Evolutionary conservation across 2,888 invertebrate species (phyloP).

Genomic region (Orchesellides sinensis): DNA sequence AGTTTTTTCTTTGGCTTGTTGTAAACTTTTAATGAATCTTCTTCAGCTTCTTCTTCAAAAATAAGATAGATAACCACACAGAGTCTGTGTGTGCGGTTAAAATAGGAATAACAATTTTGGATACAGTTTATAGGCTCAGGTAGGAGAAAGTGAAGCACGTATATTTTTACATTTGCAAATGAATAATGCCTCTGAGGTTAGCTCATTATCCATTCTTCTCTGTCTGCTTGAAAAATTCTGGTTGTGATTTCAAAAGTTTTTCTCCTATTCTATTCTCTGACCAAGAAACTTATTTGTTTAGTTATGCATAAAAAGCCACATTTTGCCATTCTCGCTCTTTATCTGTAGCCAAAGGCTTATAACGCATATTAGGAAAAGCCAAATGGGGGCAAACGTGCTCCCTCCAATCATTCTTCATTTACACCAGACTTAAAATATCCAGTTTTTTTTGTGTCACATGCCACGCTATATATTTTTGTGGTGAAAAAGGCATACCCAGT

Average conservation of each 20-base stretch:
- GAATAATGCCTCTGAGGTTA: conserved; percentile 41
- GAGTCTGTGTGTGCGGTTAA: background rate
- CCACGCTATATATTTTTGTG: background rate
- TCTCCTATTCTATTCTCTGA: no score
- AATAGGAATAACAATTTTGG: background rate
- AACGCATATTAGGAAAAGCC: background rate
- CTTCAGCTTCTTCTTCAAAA: background rate
- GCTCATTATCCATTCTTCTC: conserved; percentile 34
- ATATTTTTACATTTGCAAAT: background rate
- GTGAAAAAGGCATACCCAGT: background rate
- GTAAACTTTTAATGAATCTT: conserved; percentile 41
- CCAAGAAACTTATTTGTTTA: no score
- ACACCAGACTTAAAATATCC: background rate
- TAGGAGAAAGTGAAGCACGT: background rate
- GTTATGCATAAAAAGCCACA: background rate
- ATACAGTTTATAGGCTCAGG: no score
- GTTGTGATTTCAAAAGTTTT: no score
- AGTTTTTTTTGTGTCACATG: background rate
- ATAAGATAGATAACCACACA: background rate
- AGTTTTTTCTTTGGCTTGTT: no score
- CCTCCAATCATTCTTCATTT: background rate
- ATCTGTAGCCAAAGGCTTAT: background rate
- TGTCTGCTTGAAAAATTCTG: background rate
- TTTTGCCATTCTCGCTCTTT: background rate
- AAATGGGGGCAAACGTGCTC: background rate